Conservation (phyloP, 2,113 vertebrate species). For the Pimephales promelas region DNA sequence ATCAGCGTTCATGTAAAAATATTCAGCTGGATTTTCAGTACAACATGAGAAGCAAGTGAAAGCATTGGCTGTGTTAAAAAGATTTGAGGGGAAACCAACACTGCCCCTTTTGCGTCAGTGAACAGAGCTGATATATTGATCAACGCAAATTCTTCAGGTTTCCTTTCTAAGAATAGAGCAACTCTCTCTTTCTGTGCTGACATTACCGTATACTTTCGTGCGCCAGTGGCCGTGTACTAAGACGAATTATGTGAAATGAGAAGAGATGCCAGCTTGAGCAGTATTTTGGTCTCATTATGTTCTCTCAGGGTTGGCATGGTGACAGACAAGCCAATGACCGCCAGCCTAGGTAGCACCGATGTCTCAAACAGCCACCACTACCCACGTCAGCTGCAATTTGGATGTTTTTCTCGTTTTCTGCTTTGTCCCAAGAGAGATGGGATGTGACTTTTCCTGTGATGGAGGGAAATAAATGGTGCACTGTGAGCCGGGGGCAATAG, state of each 20-base stretch:
- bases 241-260: background rate
- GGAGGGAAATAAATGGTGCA: conserved; percentile 37
- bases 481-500: conserved; percentile 27
- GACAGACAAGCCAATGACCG: conserved; percentile 47
- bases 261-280: background rate
- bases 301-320: conserved; percentile 43
- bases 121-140: conserved; percentile 26
- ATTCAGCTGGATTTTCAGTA: background rate
- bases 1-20: background rate
- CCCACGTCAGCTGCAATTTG: conserved; percentile 13
- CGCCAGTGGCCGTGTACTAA: conserved; percentile 1
- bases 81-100: background rate
- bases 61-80: conserved; percentile 12
- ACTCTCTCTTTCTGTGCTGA: background rate
- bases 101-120: conserved; percentile 18
- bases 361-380: background rate
- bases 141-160: background rate
- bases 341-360: conserved; percentile 39
- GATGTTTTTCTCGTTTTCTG: conserved; percentile 10
- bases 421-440: conserved; percentile 17
- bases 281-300: conserved; percentile 16
- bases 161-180: conserved; percentile 8
- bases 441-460: conserved; percentile 28
- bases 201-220: background rate
- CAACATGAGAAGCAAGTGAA: background rate